Evolutionary conservation across 2,113 vertebrate species (phyloP), one percentile per base, ranked within the genome.

Genomic region (Seriola aureovittata): DNA sequence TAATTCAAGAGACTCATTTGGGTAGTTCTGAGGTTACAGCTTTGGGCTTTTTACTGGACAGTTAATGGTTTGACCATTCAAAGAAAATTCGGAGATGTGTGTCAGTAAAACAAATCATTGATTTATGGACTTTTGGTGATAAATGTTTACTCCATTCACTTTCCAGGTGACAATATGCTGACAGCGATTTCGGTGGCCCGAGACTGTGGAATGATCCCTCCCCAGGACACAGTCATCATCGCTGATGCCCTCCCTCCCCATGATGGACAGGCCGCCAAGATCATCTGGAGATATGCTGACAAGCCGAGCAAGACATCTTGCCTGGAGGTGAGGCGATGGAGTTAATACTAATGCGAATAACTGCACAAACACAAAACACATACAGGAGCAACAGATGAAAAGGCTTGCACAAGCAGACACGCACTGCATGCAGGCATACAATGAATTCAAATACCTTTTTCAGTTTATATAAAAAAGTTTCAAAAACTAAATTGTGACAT

Each of bases 131-230:
- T 60, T 64, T 58, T 2, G 1, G 25, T 36, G 11, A 46, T 21
- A 36, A 68, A 34, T 44, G 7, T 60, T 19, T 21, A 17, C 5
- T 66, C 9, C 50, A 0, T 68, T 32, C 10, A 29, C 19, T 63
- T 23, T 87, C 13, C 78, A 99, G 98, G 98, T 59, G 98, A 99
- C 91, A 99, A 99, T 88, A 97, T 99, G 96, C 92, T 99, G 93
- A 99, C 98, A 0, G 98, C 98, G 74, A 96, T 99, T 90, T 99
- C 98, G 8, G 98, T 99, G 93, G 98, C 98, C 75, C 95, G 98
- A 93, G 97, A 99, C 92, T 99, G 97, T 93, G 96, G 97, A 77
- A 99, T 99, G 98, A 98, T 99, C 93, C 97, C 96, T 85, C 96
- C 97, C 86, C 95, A 97, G 78, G 97, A 99, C 89, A 96, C 95